Evolutionary conservation across 2,888 invertebrate species (phyloP), one percentile per base, ranked within the genome.

Genomic region (Pyrgus malvae): DNA sequence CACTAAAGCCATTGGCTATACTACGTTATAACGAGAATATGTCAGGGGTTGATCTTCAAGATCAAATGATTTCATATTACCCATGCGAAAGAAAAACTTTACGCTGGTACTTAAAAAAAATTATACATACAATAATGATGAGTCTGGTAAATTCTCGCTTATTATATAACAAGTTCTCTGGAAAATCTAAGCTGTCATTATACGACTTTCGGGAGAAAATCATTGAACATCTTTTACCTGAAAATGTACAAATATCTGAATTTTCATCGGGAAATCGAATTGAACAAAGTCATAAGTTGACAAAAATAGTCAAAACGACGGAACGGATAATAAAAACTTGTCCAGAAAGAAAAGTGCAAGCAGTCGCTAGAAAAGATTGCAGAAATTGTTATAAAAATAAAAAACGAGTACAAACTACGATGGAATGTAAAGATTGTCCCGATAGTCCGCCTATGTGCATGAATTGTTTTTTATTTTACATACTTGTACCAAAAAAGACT

Each of bases 371-470:
- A 57, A 67, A 65, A 41, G 63, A 67, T 41, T 65, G 63, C 41
- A 60, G 64, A 57, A 62, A 64, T 51, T 67, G 66, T 37, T 64
- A 64, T 16, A 55, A 44, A 25, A 67, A 62, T 48, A 61, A 63
- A 58, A 63, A 57, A 51, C 46, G 63, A 16, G 59, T 63, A n/a
- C 33, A 33, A 12, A 33, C 65, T 19, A 62, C 64, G 9, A 65
- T 48, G 53, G 65, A 63, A 54, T 66, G 65, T 14, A 64, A 57
- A 37, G 27, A 48, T 25, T 65, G 65, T 29, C 60, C 59, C n/a
- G 48, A 49, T 23, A 48, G 31, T 9, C 62, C 60, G 8, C 58
- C 64, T 6, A 37, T 64, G 25, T 63, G 63, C 29, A 38, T 61
- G 11, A 54, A 63, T 38, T 61, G 61, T 41, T 57, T 59, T 45